Evolutionary conservation across 1,140 invertebrate species (phyloP).

Genomic region (Ceratina calcarata): DNA sequence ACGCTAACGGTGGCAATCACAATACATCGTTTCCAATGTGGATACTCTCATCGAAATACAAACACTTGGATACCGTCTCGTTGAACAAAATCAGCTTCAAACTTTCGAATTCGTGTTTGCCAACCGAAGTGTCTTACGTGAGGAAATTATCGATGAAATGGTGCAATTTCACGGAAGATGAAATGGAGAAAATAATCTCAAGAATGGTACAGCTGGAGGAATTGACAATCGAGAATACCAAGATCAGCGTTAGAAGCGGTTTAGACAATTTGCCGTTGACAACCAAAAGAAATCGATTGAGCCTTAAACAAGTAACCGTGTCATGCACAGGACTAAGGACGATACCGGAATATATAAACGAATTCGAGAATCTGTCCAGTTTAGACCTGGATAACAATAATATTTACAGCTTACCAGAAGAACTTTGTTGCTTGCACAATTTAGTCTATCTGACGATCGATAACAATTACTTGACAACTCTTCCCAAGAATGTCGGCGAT

Average conservation of each 20-base stretch:
- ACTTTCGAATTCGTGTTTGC: constrained; percentile 30
- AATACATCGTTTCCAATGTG: constrained; percentile 64
- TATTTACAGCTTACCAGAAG: constrained; percentile 63
- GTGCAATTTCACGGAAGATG: constrained; percentile 50
- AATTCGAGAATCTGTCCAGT: constrained; percentile 56
- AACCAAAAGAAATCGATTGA: constrained; percentile 35
- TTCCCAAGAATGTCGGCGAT: constrained; percentile 63
- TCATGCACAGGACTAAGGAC: constrained; percentile 36
- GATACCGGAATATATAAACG: constrained; percentile 44
- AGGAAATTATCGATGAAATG: constrained; percentile 58
- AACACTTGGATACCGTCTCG: constrained; percentile 46
- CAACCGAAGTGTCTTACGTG: constrained; percentile 34
- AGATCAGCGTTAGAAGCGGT: constrained; percentile 19
- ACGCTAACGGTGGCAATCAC: constrained; percentile 40
- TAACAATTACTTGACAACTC: constrained; percentile 40
- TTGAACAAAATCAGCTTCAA: constrained; percentile 61
- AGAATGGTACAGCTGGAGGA: constrained; percentile 56
- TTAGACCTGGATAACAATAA: constrained; percentile 62
- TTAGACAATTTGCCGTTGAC: constrained; percentile 55
- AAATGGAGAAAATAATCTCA: constrained; percentile 46
- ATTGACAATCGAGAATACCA: constrained; percentile 58
- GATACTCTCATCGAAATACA: constrained; percentile 60
- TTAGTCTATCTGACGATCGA: constrained; percentile 58
- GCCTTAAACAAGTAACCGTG: constrained; percentile 52
- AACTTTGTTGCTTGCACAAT: constrained; percentile 61